Conservation (phyloP, 2,797 vertebrate species). For the Todus mexicanus region DNA sequence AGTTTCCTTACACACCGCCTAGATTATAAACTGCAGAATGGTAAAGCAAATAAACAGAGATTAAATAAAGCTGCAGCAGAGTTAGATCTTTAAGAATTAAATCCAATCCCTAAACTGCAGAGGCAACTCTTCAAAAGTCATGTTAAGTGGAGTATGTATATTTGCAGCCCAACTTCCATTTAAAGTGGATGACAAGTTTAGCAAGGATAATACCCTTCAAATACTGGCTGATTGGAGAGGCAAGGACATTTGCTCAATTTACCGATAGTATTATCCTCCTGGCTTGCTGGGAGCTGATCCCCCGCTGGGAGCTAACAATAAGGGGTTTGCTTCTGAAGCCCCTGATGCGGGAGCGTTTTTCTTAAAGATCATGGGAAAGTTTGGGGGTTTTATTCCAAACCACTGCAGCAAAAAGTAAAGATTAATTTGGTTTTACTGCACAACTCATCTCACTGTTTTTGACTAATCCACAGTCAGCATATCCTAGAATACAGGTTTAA, state of each 20-base stretch:
- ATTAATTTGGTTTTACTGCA: not conserved
- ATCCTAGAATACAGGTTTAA: not conserved
- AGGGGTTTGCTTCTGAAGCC: constrained; percentile 15
- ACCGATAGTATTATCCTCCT: constrained; percentile 9
- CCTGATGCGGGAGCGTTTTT: not conserved
- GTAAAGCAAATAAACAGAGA: not conserved
- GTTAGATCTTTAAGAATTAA: not conserved
- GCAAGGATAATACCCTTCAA: constrained; percentile 43
- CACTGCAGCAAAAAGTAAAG: constrained; percentile 24
- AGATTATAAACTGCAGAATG: not conserved
- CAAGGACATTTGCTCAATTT: constrained; percentile 53
- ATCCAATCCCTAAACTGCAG: not conserved
- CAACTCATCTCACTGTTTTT: not conserved
- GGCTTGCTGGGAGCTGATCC: not conserved
- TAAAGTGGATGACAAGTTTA: constrained; percentile 51
- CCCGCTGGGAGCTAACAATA: constrained; percentile 35
- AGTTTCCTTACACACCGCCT: not conserved
- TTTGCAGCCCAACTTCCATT: constrained; percentile 21
- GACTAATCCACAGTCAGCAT: not conserved
- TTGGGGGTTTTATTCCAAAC: constrained; percentile 5
- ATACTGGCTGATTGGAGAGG: constrained; percentile 20
- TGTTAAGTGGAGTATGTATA: not conserved
- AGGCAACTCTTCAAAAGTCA: constrained; percentile 25
- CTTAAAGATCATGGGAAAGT: constrained; percentile 24
- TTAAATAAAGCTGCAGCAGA: constrained; percentile 5